Evolutionary conservation across 1,140 invertebrate species (phyloP).

Genomic region (Pogonomyrmex barbatus): DNA sequence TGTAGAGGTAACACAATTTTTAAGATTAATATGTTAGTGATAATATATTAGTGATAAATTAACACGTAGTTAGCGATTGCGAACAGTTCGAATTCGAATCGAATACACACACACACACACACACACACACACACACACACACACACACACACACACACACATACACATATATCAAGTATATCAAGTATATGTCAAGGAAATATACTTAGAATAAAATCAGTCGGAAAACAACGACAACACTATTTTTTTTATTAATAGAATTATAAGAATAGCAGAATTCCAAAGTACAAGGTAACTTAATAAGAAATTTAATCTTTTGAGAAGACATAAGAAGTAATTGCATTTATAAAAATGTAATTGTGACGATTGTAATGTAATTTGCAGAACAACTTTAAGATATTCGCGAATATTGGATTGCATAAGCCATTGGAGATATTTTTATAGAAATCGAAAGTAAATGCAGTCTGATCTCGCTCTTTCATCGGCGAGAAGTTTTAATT

Average conservation of each 20-base stretch:
- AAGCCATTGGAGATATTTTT: conserved; percentile 52
- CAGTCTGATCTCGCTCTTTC: not conserved
- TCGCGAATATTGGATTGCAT: not conserved
- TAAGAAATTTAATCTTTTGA: not conserved
- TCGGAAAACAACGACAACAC: not conserved
- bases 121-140: accelerated
- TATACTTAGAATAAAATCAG: not conserved
- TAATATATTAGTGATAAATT: no score
- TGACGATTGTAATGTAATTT: conserved; percentile 20
- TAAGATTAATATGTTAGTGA: not conserved
- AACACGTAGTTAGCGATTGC: no score
- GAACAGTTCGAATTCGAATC: no score
- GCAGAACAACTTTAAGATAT: conserved; percentile 22
- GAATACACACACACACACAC: no score
- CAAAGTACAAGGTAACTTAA: not conserved
- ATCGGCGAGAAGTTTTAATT: conserved; percentile 72
- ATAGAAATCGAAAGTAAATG: conserved; percentile 49
- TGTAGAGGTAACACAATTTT: not conserved
- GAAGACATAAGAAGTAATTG: not conserved
- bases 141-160: accelerated
- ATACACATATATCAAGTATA: no score
- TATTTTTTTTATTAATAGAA: conserved; percentile 16
- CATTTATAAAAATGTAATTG: not conserved
- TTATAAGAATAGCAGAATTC: conserved; percentile 9
- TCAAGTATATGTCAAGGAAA: not conserved